phyloP scores from a whole-genome alignment of 2,797 vertebrate genomes.

The Hemitrygon akajei region DNA sequence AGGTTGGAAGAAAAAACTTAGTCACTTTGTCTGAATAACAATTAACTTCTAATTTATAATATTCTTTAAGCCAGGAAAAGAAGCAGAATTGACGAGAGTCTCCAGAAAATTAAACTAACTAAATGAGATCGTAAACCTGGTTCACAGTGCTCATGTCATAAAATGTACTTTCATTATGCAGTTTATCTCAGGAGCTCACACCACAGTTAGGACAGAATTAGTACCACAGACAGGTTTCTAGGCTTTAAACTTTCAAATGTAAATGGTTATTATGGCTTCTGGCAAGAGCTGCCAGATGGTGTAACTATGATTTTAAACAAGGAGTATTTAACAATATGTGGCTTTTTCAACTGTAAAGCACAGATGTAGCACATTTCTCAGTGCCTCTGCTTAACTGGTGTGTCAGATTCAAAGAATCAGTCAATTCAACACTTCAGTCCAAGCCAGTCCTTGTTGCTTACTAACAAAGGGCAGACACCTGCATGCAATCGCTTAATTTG shows the following conservation, averaged over 20 bases:
- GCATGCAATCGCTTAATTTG: not conserved
- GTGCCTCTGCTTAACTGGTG: not conserved
- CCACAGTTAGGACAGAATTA: not conserved
- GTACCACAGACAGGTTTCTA: not conserved
- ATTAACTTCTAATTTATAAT: not conserved
- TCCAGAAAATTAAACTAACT: not conserved
- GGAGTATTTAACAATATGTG: slow-evolving; percentile 14
- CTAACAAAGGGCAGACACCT: not conserved
- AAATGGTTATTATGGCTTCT: slow-evolving; percentile 20
- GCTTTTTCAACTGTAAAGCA: slow-evolving; percentile 21
- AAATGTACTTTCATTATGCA: slow-evolving; percentile 6
- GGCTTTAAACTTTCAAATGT: not conserved
- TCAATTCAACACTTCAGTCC: not conserved
- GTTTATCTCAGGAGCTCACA: not conserved
- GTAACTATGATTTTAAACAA: slow-evolving; percentile 29
- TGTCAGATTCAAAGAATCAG: slow-evolving; percentile 5
- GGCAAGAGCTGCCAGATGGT: slow-evolving; percentile 14
- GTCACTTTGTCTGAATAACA: not conserved
- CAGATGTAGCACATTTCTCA: not conserved
- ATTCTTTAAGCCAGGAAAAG: not conserved
- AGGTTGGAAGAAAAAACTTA: not conserved
- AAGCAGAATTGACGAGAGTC: not conserved
- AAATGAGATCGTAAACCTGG: slow-evolving; percentile 22
- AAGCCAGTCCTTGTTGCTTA: not conserved
- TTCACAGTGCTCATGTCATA: not conserved